These are phyloP conservation scores for Lepidotrigona ventralis DNA, from an alignment of 1,140 invertebrate species.

Conservation along the genomic window DNA sequence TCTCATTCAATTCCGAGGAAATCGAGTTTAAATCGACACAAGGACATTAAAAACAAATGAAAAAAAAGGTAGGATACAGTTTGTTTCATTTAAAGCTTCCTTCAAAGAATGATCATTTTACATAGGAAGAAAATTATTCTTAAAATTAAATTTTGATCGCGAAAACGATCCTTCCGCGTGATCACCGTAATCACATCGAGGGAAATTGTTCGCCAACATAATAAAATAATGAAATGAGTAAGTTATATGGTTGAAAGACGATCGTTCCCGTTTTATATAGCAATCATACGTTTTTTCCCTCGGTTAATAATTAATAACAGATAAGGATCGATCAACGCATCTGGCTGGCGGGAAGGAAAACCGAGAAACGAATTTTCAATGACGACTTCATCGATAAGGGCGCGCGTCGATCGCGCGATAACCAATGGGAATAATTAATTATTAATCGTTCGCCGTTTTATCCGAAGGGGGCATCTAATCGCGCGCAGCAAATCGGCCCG, in stretches of 20 bases:
- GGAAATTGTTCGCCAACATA: neutral
- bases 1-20: too few relatives aligned
- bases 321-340: neutral
- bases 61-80: too few relatives aligned
- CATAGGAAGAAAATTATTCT: too few relatives aligned
- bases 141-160: too few relatives aligned
- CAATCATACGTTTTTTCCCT: neutral
- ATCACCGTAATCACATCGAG: neutral
- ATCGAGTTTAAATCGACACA: too few relatives aligned
- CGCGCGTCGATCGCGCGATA: slow-evolving; percentile 22
- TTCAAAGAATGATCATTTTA: too few relatives aligned
- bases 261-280: neutral
- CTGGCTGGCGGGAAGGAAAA: neutral
- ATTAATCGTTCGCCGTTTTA: slow-evolving; percentile 27
- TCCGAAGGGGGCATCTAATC: slow-evolving; percentile 19
- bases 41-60: too few relatives aligned
- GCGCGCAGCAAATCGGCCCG: neutral
- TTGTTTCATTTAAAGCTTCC: too few relatives aligned
- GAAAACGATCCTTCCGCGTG: too few relatives aligned
- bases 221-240: neutral
- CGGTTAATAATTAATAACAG: slow-evolving; percentile 18
- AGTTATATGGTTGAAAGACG: neutral
- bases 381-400: slow-evolving; percentile 38
- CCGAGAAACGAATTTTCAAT: slow-evolving; percentile 2
- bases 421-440: slow-evolving; percentile 23